Evolutionary conservation across 2,113 vertebrate species (phyloP).

Genomic region (Pogonocichla stellata): DNA sequence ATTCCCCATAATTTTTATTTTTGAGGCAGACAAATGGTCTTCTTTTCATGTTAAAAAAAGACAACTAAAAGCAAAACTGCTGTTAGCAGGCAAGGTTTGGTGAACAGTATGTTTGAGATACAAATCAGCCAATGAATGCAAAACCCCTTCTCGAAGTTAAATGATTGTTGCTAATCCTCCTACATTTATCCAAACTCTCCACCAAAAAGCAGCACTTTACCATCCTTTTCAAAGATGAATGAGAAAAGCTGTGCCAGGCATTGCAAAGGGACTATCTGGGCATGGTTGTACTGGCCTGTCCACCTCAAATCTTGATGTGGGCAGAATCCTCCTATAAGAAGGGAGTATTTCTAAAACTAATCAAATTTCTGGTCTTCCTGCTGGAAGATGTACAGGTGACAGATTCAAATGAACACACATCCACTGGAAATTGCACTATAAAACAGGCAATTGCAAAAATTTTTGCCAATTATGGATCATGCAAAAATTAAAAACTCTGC

Average conservation of each 20-base stretch:
- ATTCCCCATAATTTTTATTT: background rate
- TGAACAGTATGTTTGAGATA: background rate
- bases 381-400: background rate
- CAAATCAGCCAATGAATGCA: background rate
- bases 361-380: background rate
- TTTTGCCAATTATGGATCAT: background rate
- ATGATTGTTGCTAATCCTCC: background rate
- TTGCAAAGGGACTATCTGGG: background rate
- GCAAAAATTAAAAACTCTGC: background rate
- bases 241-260: background rate
- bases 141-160: rapidly evolving
- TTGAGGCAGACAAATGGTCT: background rate
- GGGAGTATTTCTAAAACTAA: background rate
- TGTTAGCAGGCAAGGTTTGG: background rate
- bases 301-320: background rate
- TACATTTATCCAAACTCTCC: background rate
- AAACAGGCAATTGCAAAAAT: background rate
- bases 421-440: background rate
- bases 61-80: background rate
- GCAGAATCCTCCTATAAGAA: background rate
- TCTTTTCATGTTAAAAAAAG: background rate
- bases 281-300: background rate
- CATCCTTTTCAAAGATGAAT: background rate
- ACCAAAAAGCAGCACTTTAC: background rate
- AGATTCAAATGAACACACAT: background rate